phyloP scores from a whole-genome alignment of 2,888 invertebrate genomes.

The Galeopsomyia nigrocyanea region DNA sequence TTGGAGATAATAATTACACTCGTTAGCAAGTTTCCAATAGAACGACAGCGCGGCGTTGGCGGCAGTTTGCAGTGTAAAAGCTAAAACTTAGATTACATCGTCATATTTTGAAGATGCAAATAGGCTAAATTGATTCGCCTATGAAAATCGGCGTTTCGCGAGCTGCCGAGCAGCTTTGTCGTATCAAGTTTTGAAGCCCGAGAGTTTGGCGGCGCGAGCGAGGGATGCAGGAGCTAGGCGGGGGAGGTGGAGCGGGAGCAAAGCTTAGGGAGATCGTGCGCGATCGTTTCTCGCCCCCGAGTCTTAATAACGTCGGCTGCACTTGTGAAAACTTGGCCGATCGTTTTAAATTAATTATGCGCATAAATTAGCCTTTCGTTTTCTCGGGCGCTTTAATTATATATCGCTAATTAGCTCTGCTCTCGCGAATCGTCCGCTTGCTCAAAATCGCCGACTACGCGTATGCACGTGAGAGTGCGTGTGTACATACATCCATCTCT shows the following conservation, averaged over 20 bases:
- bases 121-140: conserved; percentile 27
- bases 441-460: conserved; percentile 42
- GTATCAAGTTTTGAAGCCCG: conserved; percentile 37
- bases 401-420: conserved; percentile 48
- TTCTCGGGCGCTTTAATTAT: conserved; percentile 36
- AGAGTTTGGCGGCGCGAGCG: conserved; percentile 9
- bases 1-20: neutral
- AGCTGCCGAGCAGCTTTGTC: conserved; percentile 31
- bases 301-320: conserved; percentile 46
- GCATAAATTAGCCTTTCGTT: conserved; percentile 42
- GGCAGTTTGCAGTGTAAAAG: neutral
- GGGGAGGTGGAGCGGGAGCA: conserved; percentile 4
- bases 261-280: conserved; percentile 17
- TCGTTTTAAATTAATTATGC: conserved; percentile 50
- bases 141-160: conserved; percentile 33
- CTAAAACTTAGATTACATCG: neutral
- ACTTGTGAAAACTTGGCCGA: conserved; percentile 48
- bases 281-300: conserved; percentile 33
- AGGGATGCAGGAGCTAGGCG: neutral
- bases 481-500: neutral
- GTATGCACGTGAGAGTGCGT: neutral
- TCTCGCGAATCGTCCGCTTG: conserved; percentile 43
- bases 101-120: conserved; percentile 1
- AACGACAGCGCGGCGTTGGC: neutral
- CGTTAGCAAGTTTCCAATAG: neutral